phyloP scores from a whole-genome alignment of 1,140 invertebrate species.

The Drosophila ambigua region DNA sequence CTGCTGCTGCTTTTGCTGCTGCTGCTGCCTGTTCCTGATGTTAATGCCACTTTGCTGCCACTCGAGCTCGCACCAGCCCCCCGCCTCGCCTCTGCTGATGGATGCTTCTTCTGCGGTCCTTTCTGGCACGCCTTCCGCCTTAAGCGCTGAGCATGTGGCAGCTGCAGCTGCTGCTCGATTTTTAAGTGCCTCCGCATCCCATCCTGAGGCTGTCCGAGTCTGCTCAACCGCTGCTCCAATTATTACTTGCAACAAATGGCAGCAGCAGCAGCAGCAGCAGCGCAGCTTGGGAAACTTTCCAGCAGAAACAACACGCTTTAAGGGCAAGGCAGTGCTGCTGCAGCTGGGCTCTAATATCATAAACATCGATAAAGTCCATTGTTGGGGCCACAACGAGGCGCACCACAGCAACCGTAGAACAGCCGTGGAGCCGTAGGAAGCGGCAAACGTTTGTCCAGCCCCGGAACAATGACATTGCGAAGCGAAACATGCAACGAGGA shows the following conservation, averaged over 20 bases:
- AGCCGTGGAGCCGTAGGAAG: slow-evolving; percentile 4
- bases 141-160: slow-evolving; percentile 54
- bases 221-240: slow-evolving; percentile 62
- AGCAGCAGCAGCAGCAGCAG: slow-evolving; percentile 41
- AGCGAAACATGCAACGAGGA: slow-evolving; percentile 29
- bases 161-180: slow-evolving; percentile 36
- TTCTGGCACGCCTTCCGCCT: slow-evolving; percentile 44
- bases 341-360: slow-evolving; percentile 36
- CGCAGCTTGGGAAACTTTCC: slow-evolving; percentile 16
- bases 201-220: slow-evolving; percentile 14
- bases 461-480: slow-evolving; percentile 35
- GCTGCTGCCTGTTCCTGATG: slow-evolving; percentile 30
- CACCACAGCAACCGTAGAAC: slow-evolving; percentile 2
- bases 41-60: slow-evolving; percentile 9
- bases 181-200: slow-evolving; percentile 52
- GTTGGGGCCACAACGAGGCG: slow-evolving; percentile 25
- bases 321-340: not conserved
- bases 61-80: not conserved
- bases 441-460: slow-evolving; percentile 40
- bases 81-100: not conserved
- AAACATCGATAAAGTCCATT: slow-evolving; percentile 33
- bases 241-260: slow-evolving; percentile 71
- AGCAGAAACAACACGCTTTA: slow-evolving; percentile 22
- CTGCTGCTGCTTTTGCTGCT: slow-evolving; percentile 28
- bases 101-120: slow-evolving; percentile 39